Base-by-base conservation (phyloP, 2,113 vertebrate genomes). In the Lagopus muta region DNA sequence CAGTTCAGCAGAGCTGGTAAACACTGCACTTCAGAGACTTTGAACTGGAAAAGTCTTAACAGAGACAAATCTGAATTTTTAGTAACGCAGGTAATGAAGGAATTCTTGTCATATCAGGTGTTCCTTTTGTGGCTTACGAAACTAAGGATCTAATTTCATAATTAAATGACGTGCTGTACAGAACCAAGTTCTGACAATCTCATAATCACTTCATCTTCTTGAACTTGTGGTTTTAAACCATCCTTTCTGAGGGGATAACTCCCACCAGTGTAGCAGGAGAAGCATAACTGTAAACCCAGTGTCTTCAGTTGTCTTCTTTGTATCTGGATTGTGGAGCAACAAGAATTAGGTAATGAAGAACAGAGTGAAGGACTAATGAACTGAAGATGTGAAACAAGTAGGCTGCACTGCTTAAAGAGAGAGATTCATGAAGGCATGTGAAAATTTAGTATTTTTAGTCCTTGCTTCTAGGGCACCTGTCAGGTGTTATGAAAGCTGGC, bases 241-340 rank as follows among this genome's bases (percentile, higher is more conserved):
- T 47, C 5, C 17, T 86, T 78, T 83, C 43, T 47, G 30, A 55
- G 36, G 4, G 12, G 6, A 22, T 60, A 55, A 13, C 16, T 70
- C 19, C 24, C 0, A 0, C 10, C 4, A 19, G 11, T 3, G 2
- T 17, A 58, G 42, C 6, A 28, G 24, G 75, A 50, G n/a, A 81
- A 42, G 27, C 40, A 4, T 17, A 57, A 18, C 32, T 72, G 20
- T 55, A 86, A 88, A 64, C 4, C 6, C 42, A 36, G 13, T 25
- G 8, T 43, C 90, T 83, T 9, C 27, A 30, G 8, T 38, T 42
- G 15, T 74, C 57, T 15, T 89, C 5, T 78, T 4, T 74, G 3
- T 25, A 16, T 64, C 32, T 87, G 79, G 32, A 14, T 69, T 89
- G 22, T 32, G 81, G 40, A 72, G n/a, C 15, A 76, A 61, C 48